Conservation (phyloP, 2,113 vertebrate species). For the Macaca nemestrina region DNA sequence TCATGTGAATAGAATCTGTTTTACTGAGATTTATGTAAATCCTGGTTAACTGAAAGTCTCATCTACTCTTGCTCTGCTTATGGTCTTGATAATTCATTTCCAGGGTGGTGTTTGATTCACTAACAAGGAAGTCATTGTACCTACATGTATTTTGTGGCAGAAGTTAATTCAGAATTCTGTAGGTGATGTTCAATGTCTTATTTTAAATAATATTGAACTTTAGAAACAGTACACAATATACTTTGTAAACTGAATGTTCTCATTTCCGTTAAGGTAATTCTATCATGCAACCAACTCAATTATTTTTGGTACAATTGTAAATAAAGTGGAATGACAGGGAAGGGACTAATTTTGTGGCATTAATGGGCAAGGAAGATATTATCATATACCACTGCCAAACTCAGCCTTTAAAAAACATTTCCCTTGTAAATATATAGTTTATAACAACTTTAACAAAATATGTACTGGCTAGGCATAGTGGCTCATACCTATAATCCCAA, state of each 20-base stretch:
- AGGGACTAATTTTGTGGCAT: not conserved
- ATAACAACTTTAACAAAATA: not conserved
- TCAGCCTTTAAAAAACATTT: not conserved
- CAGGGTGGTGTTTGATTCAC: not conserved
- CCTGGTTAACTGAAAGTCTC: not conserved
- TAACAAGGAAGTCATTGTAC: not conserved
- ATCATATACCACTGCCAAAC: not conserved
- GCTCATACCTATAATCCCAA: too few relatives aligned
- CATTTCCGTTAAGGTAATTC: not conserved
- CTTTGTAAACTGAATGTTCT: not conserved
- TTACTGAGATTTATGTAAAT: not conserved
- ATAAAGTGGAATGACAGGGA: not conserved
- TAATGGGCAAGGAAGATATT: not conserved
- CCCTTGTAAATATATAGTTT: not conserved
- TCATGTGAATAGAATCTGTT: not conserved
- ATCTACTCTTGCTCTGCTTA: not conserved
- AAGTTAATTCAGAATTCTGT: slow-evolving; percentile 9
- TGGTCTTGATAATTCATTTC: not conserved
- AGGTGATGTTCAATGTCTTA: not conserved
- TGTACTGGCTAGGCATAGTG: too few relatives aligned
- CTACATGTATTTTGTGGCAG: not conserved
- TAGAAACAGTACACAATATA: not conserved
- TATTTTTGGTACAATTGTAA: not conserved
- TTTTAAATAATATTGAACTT: not conserved
- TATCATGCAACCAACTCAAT: not conserved